Base-by-base conservation (phyloP, 1,140 invertebrate species). In the Ceratoteleas bidentatus region DNA sequence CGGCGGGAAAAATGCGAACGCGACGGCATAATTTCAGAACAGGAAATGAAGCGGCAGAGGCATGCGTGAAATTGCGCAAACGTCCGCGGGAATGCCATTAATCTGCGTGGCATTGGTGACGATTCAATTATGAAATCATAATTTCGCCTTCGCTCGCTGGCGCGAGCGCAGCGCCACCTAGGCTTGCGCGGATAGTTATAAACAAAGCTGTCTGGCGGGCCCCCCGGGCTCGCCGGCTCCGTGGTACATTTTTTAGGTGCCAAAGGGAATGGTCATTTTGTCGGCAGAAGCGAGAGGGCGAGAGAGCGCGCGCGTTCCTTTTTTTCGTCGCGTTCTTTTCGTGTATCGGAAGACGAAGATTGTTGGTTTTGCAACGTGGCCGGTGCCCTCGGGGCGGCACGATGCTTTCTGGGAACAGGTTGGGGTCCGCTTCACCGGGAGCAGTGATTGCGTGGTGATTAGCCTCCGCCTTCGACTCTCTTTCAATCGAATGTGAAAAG, bases 361-460 rank as follows among this genome's bases (percentile, higher is more conserved):
- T 90, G 89, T 90, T 90, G 87, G 89, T 90, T 90, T 89, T 88
- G 87, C 85, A 85, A 78, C 54, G 75, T 81, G 74, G 64, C 64
- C 79, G 73, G 78, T 83, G 79, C 79, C 87, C 87, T 84, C 86
- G 72, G 74, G 87, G 87, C 85, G 85, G 81, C 86, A 85, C 84
- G 85, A 84, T 87, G 85, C 87, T 88, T 89, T 89, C 88, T 88
- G 85, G 84, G 84, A 88, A 88, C 85, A 84, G 83, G 73, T 85
- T 85, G 84, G 85, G 83, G 78, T 87, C 81, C 65, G 82, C 85
- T 86, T 86, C 74, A 88, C 84, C 86, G 76, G 88, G 85, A 90
- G 87, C 86, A 86, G 70, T 89, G 87, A 90, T 90, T 88, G 88
- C 86, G 86, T 85, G 88, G 86, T 89, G 87, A 89, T 90, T 89